These are phyloP conservation scores for Erpetoichthys calabaricus DNA, from an alignment of 2,797 vertebrate species.

Conservation along the genomic window DNA sequence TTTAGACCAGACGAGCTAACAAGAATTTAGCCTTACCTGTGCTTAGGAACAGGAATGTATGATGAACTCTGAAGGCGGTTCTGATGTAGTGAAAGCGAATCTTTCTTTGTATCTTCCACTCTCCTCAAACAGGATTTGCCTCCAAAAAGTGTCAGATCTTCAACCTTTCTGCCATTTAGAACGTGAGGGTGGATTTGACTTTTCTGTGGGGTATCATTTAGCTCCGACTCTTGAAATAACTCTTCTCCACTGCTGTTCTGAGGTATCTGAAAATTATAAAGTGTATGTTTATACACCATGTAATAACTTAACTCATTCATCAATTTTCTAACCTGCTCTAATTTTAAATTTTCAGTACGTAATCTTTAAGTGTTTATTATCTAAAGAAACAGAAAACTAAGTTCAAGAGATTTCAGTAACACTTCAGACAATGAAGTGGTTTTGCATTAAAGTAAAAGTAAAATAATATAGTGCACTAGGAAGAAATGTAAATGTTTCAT, in stretches of 20 bases:
- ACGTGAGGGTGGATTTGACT: conserved; percentile 43
- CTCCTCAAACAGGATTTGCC: conserved; percentile 40
- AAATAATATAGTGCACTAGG: too few species aligned
- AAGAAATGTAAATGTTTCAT: too few species aligned
- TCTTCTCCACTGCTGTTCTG: conserved; percentile 19
- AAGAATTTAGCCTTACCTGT: conserved; percentile 37
- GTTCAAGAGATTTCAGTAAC: too few species aligned
- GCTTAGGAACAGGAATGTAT: conserved; percentile 59
- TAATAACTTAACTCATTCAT: too few species aligned
- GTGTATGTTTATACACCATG: too few species aligned
- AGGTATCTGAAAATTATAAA: conserved; percentile 22
- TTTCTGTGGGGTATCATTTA: conserved; percentile 41
- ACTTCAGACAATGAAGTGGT: too few species aligned
- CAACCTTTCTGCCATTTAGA: conserved; percentile 36
- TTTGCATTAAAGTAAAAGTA: too few species aligned
- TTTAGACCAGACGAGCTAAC: neutral
- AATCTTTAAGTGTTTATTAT: too few species aligned
- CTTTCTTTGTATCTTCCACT: conserved; percentile 32
- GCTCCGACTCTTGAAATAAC: conserved; percentile 38
- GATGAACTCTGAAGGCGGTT: conserved; percentile 36
- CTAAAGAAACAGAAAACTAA: too few species aligned
- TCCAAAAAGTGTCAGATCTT: conserved; percentile 46
- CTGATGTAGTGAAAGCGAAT: conserved; percentile 34
- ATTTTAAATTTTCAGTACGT: too few species aligned
- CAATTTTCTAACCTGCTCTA: too few species aligned